Evolutionary conservation across 2,113 vertebrate genomes (phyloP).

Genomic region (Vimba vimba): DNA sequence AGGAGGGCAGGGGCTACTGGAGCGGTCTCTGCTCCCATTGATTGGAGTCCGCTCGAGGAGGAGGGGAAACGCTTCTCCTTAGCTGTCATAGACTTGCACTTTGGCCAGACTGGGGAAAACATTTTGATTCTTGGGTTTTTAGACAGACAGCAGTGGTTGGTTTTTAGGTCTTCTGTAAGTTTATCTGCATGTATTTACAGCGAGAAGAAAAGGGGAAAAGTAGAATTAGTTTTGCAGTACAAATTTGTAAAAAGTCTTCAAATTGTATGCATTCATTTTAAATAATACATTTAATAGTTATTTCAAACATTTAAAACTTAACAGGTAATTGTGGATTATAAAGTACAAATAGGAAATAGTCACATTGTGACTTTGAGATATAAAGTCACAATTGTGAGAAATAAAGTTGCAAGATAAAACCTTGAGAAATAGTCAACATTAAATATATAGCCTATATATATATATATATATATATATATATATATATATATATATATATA

Average conservation of each 20-base stretch:
- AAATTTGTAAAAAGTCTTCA: no score
- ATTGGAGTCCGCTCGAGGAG: conserved; percentile 57
- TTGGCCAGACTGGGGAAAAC: conserved; percentile 16
- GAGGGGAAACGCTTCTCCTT: conserved; percentile 47
- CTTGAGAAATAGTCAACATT: no score
- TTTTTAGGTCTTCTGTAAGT: no score
- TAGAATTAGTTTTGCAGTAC: no score
- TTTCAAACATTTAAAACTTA: not conserved
- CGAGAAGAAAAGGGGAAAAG: no score
- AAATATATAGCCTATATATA: no score
- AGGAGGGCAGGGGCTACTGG: conserved; percentile 63
- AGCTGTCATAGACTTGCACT: conserved; percentile 54
- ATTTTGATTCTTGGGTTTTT: not conserved
- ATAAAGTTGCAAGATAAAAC: not conserved
- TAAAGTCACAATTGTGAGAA: no score
- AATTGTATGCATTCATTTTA: no score
- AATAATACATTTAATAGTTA: no score
- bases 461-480: no score
- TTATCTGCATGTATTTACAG: no score
- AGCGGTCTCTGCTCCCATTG: conserved; percentile 65
- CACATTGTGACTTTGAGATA: not conserved
- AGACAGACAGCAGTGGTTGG: not conserved
- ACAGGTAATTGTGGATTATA: not conserved
- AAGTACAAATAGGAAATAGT: not conserved
- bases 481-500: no score